Evolutionary conservation across 1,140 invertebrate species (phyloP), one percentile per base, ranked within the genome.

Genomic region (Brachionus angularis): DNA sequence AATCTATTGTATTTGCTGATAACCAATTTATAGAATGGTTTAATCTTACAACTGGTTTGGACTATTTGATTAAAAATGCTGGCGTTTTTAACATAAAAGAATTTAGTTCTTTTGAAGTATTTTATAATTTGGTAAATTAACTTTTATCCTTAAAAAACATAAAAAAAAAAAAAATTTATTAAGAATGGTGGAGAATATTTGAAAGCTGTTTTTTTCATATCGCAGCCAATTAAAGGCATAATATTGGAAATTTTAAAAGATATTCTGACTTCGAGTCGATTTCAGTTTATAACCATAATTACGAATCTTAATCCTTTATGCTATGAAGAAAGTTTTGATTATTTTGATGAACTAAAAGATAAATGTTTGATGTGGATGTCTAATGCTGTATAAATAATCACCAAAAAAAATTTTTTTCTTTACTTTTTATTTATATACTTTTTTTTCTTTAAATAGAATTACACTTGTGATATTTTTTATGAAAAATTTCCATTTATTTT

Each of bases 361-460:
- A 16, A 67, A 21, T 67, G 62, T 47, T 29, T 67, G n/a, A 67
- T 67, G 27, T 67, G 62, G 62, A 67, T 67, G 62, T 46, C 42
- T 8, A 36, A 67, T 31, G 62, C 62, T 3, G 62, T 67, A 33
- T 1, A 4, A 14, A 52, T 7, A 23, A 33, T 29, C 12, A 23
- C 36, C 14, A 42, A 64, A 25, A 44, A 33, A 31, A 2, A 25
- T 21, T 18, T 64, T 0, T 31, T 29, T 2, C 2, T 55, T 7
- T 55, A 25, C 21, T 64, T 46, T 8, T 64, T 5, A 64, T 42
- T 16, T 42, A 16, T 42, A 42, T 10, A 10, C 39, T 10, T 10
- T 42, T 42, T 42, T 16, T n/a, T n/a, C n/a, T n/a, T n/a, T n/a
- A n/a, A n/a, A n/a, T 10, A 67, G 62, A 67, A 67, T 47, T 67